Percentiles rank a stretch among this genome's conserved stretches.
Conservation (phyloP, 2,113 vertebrate genomes). For the Corynorhinus townsendii region DNA sequence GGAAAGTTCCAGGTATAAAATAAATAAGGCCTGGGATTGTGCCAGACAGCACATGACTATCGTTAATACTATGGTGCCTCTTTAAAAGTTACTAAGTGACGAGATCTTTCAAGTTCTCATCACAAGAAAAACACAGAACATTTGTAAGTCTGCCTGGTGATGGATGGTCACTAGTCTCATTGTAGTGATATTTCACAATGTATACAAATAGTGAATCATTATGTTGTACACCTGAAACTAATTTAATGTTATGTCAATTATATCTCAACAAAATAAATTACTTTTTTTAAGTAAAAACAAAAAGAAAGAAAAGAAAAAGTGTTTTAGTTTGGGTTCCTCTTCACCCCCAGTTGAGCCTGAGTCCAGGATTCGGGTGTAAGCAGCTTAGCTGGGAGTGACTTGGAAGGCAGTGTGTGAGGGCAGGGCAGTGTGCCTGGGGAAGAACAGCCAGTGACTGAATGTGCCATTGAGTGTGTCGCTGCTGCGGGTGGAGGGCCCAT, state of each 20-base stretch:
- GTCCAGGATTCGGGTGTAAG: background rate
- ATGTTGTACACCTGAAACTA: background rate
- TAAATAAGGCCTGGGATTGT: background rate
- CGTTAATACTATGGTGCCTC: background rate
- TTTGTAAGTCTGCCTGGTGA: too few species aligned
- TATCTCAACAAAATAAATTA: background rate
- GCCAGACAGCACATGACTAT: background rate
- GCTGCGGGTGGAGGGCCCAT: fast-evolving
- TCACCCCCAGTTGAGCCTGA: background rate
- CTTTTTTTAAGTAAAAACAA: background rate
- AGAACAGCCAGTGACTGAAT: background rate
- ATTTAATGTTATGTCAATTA: background rate
- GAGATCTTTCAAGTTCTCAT: background rate
- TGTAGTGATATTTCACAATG: background rate
- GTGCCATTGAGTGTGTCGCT: background rate
- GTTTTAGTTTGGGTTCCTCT: background rate
- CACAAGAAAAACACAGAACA: background rate
- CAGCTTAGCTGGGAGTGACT: background rate
- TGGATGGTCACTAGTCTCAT: background rate
- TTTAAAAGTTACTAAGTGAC: background rate
- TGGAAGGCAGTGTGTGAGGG: background rate
- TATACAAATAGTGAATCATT: background rate
- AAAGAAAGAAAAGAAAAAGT: background rate
- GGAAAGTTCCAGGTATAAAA: background rate
- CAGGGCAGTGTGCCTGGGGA: background rate